Evolutionary conservation across 2,888 invertebrate species (phyloP).

Genomic region (Petrophora chlorosata): DNA sequence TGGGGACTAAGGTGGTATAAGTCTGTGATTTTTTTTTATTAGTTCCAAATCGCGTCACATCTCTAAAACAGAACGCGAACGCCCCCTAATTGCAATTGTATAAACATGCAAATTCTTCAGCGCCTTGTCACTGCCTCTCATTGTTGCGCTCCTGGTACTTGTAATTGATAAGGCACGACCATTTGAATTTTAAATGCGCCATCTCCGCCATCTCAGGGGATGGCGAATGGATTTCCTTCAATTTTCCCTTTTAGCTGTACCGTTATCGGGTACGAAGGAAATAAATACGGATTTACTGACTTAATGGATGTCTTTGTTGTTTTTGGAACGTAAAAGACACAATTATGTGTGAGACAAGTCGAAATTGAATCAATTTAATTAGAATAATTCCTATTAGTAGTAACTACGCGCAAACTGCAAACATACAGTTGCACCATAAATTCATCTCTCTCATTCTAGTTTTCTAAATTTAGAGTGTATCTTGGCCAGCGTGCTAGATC

Average conservation of each 20-base stretch:
- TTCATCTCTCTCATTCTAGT: too few species aligned
- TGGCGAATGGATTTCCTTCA: slow-evolving; percentile 55
- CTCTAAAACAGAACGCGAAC: slow-evolving; percentile 19
- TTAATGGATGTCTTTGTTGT: slow-evolving; percentile 27
- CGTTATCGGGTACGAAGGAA: slow-evolving; percentile 43
- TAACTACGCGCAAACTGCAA: too few species aligned
- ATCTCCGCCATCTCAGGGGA: slow-evolving; percentile 50
- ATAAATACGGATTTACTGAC: slow-evolving; percentile 26
- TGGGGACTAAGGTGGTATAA: too few species aligned
- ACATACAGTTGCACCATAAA: too few species aligned
- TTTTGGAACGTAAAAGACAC: slow-evolving; percentile 9
- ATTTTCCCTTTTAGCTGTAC: slow-evolving; percentile 31
- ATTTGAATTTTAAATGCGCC: slow-evolving; percentile 77
- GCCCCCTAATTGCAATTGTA: slow-evolving; percentile 77
- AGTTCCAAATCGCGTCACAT: slow-evolving; percentile 12
- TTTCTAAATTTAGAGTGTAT: too few species aligned
- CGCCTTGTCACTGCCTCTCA: slow-evolving; percentile 63
- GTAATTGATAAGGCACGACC: slow-evolving; percentile 80
- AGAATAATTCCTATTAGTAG: background rate
- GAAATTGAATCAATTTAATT: slow-evolving; percentile 3
- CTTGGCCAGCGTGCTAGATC: too few species aligned
- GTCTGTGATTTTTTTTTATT: background rate
- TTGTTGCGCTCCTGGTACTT: slow-evolving; percentile 66
- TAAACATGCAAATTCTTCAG: slow-evolving; percentile 77
- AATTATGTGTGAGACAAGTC: slow-evolving; percentile 9